Percentiles rank a stretch among this genome's conserved stretches.
These are phyloP conservation scores for Urocyon cinereoargenteus DNA, from an alignment of 2,797 vertebrate genomes.

Conservation along the genomic window DNA sequence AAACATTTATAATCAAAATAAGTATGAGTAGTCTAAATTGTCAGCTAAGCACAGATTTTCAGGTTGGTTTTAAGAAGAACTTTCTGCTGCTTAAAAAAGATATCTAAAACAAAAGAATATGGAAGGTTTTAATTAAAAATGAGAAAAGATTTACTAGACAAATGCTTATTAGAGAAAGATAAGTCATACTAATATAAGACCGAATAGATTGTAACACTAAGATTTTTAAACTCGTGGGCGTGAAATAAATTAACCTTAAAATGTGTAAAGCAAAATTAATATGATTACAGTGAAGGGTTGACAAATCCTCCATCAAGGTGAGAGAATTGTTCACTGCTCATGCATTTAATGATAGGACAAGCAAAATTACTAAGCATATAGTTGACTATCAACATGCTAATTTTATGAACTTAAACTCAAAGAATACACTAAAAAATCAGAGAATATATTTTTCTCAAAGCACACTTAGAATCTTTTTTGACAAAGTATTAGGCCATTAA, in stretches of 20 bases:
- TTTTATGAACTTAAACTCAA: not conserved
- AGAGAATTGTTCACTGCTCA: not conserved
- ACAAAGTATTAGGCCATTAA: not conserved
- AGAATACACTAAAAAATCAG: not conserved
- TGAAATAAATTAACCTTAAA: slow-evolving; percentile 46
- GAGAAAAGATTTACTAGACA: not conserved
- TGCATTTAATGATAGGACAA: not conserved
- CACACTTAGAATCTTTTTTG: not conserved
- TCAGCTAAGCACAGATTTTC: slow-evolving; percentile 2
- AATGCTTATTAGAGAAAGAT: not conserved
- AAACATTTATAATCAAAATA: slow-evolving; percentile 30
- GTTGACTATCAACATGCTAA: not conserved
- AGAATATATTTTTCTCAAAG: slow-evolving; percentile 9
- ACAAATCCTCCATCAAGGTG: not conserved
- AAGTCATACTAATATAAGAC: not conserved
- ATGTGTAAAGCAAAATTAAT: slow-evolving; percentile 37
- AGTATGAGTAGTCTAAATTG: not conserved
- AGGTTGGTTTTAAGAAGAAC: slow-evolving; percentile 37
- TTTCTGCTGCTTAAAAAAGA: not conserved
- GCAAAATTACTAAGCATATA: not conserved
- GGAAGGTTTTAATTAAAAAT: not conserved
- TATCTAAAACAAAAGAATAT: not conserved
- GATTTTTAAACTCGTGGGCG: not conserved
- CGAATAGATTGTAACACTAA: slow-evolving; percentile 38
- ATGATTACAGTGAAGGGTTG: not conserved